Conservation (phyloP, 1,140 invertebrate genomes). For the Lordiphosa mommai region DNA sequence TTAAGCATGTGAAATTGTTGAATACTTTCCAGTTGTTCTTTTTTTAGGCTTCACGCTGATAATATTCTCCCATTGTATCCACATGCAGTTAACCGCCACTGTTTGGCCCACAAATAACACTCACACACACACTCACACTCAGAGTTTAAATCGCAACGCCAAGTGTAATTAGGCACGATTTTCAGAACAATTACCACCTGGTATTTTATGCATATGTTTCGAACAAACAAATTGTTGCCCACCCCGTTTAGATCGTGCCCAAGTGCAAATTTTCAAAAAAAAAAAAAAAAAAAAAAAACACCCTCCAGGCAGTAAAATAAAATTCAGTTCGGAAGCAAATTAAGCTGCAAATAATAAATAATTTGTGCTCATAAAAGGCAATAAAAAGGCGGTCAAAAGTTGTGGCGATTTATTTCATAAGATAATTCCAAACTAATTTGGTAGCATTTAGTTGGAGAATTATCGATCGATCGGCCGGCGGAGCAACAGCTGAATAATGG, state of each 20-base stretch:
- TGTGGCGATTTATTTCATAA: constrained; percentile 58
- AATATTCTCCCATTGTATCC: no score
- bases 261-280: constrained; percentile 7
- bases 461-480: constrained; percentile 39
- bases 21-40: no score
- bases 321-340: constrained; percentile 65
- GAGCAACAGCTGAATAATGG: constrained; percentile 59
- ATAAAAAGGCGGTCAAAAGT: constrained; percentile 64
- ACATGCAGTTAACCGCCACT: no score
- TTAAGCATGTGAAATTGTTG: no score
- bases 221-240: constrained; percentile 20
- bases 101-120: no score
- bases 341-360: constrained; percentile 72
- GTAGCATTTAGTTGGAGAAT: constrained; percentile 71
- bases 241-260: constrained; percentile 5
- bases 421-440: constrained; percentile 73
- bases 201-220: constrained; percentile 33
- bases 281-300: constrained; percentile 5
- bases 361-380: constrained; percentile 70
- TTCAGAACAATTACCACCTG: constrained; percentile 70
- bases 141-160: constrained; percentile 3
- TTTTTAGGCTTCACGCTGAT: no score
- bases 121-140: no score
- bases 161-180: constrained; percentile 71
- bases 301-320: constrained; percentile 12